These are phyloP conservation scores for Lophotriccus pileatus DNA, from an alignment of 2,797 vertebrate species.

Conservation along the genomic window DNA sequence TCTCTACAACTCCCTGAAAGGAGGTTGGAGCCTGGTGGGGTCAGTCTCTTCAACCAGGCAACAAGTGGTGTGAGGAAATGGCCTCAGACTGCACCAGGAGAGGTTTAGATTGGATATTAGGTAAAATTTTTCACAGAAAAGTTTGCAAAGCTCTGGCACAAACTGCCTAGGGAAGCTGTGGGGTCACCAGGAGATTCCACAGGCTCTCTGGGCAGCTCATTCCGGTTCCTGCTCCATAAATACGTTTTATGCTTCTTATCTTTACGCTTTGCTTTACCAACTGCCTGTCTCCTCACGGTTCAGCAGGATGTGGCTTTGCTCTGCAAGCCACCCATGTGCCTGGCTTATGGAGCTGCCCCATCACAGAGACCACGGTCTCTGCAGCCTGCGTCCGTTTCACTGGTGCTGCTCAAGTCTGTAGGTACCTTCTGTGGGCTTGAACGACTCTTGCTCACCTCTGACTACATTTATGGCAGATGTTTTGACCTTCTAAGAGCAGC, in stretches of 20 bases:
- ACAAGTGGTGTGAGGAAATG: not conserved
- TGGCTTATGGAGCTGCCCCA: rapidly evolving
- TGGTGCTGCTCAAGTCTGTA: not conserved
- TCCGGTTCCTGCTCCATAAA: not conserved
- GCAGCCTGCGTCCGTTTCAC: not conserved
- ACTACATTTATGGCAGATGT: not conserved
- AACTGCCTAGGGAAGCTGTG: not conserved
- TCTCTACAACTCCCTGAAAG: not conserved
- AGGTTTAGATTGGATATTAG: not conserved
- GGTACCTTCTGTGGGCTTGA: not conserved
- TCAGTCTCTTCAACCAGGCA: not conserved
- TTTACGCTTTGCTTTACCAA: not conserved
- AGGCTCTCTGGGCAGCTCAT: not conserved
- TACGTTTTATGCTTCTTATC: not conserved
- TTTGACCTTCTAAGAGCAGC: not conserved
- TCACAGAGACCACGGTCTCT: not conserved
- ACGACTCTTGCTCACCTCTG: not conserved
- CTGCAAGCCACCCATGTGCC: rapidly evolving
- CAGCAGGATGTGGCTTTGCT: not conserved
- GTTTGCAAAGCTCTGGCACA: not conserved
- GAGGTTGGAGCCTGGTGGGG: not conserved
- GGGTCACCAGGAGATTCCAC: not conserved
- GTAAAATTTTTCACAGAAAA: not conserved
- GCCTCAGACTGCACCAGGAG: not conserved
- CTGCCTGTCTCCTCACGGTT: not conserved